Evolutionary conservation across 2,888 invertebrate species (phyloP).

Genomic region (Xestia rhomboidea): DNA sequence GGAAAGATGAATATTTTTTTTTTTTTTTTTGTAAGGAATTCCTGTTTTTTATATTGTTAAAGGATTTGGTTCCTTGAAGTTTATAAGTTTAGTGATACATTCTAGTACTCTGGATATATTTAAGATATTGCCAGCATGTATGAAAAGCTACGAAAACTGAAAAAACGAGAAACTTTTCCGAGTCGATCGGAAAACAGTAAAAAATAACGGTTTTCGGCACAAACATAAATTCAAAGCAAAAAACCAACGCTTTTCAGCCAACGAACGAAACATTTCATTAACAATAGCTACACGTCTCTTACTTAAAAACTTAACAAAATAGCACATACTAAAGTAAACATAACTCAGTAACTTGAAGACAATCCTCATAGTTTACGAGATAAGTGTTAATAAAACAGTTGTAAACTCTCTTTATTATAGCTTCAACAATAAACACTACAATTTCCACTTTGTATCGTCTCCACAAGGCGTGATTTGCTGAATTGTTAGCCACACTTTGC

Average conservation of each 20-base stretch:
- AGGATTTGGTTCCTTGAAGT: neutral
- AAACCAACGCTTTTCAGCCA: neutral
- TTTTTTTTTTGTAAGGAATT: constrained; percentile 43
- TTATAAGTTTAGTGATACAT: neutral
- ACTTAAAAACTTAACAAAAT: constrained; percentile 51
- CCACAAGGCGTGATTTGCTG: constrained; percentile 6
- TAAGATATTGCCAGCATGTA: neutral
- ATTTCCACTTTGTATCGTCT: constrained; percentile 72
- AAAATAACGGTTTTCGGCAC: neutral
- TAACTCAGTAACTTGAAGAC: constrained; percentile 59
- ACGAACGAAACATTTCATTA: neutral
- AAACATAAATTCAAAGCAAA: neutral
- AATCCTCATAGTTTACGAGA: constrained; percentile 71
- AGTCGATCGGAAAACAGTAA: neutral
- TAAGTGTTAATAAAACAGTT: constrained; percentile 77
- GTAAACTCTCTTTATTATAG: constrained; percentile 76
- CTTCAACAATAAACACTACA: constrained; percentile 76
- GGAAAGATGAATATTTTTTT: constrained; percentile 58
- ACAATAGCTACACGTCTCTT: constrained; percentile 5
- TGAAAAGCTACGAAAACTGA: neutral
- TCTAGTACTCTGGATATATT: neutral
- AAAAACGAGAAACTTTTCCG: neutral
- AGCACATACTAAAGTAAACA: constrained; percentile 56
- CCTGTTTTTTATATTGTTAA: constrained; percentile 22
- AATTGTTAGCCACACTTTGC: neutral